Conservation (phyloP, 2,797 vertebrate genomes). For the Melanotaenia nigrans region DNA sequence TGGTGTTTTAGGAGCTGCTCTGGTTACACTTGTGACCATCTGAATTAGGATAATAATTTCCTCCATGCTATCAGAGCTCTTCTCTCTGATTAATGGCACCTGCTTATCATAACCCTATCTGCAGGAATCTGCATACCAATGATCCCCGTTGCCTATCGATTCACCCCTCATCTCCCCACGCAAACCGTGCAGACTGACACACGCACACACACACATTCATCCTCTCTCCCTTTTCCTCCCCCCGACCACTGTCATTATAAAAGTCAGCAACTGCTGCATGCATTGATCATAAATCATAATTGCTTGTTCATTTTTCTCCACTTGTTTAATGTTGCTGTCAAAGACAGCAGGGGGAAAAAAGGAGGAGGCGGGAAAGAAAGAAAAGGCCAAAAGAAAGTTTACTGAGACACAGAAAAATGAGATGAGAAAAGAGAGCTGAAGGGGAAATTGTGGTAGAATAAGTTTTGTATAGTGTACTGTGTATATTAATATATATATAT, state of each 20-base stretch:
- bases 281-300: constrained; percentile 88
- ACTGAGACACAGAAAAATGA: constrained; percentile 43
- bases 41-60: constrained; percentile 38
- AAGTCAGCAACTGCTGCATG: constrained; percentile 80
- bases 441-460: neutral
- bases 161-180: constrained; percentile 68
- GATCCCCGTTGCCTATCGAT: constrained; percentile 79
- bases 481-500: no score
- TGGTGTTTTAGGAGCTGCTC: constrained; percentile 8
- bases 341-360: constrained; percentile 45
- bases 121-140: constrained; percentile 85
- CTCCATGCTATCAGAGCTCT: constrained; percentile 54
- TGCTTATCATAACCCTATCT: constrained; percentile 85
- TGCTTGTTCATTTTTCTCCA: constrained; percentile 83
- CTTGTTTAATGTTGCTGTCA: constrained; percentile 85
- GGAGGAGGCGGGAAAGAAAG: constrained; percentile 38
- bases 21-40: constrained; percentile 22
- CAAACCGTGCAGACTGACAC: constrained; percentile 49
- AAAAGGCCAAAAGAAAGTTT: constrained; percentile 59
- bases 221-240: constrained; percentile 34
- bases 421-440: constrained; percentile 27
- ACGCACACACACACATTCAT: constrained; percentile 21
- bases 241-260: constrained; percentile 81
- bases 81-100: constrained; percentile 82
- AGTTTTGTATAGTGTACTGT: neutral